Evolutionary conservation across 2,888 invertebrate genomes (phyloP), one percentile per base, ranked within the genome.

Genomic region (Venusia cambrica): DNA sequence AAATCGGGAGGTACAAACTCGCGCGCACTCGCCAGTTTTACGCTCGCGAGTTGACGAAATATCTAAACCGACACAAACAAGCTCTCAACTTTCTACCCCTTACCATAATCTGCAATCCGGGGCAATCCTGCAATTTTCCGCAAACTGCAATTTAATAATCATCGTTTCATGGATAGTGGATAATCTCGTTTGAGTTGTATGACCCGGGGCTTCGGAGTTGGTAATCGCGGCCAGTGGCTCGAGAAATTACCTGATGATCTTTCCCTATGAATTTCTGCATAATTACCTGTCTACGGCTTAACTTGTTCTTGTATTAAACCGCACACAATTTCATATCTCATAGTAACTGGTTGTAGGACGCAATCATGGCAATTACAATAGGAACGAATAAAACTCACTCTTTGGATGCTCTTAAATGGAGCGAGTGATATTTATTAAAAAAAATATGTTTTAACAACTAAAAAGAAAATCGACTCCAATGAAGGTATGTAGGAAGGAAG

Each of bases 221-320:
- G 47, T 55, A 52, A 67, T 76, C 65, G 68, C 63, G 76, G 78
- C 65, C 73, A 71, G 63, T 67, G 73, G 62, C 71, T 69, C 57
- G 62, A 69, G 69, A 70, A 67, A 71, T 67, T 72, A 65, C 63
- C 46, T 54, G 51, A 55, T 38, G 39, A 49, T 54, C 46, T 54
- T 59, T 54, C 54, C 38, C 34, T 41, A 35, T 39, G 28, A 33
- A 44, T 53, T 50, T 57, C 48, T 48, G 43, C 40, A 37, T 51
- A 45, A 45, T 38, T 45, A 40, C 35, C 27, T 36, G 45, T 38
- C 49, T 47, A 36, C 35, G 39, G 43, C 43, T 31, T 18, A 19
- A 24, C 21, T 35, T 28, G 18, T 10, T 8, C 13, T 30, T 24
- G 14, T 22, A 36, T 36, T 36, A 32, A 25, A 28, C 18, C 33